Evolutionary conservation across 2,888 invertebrate genomes (phyloP).

Genomic region (Cyrtodaria siliqua): DNA sequence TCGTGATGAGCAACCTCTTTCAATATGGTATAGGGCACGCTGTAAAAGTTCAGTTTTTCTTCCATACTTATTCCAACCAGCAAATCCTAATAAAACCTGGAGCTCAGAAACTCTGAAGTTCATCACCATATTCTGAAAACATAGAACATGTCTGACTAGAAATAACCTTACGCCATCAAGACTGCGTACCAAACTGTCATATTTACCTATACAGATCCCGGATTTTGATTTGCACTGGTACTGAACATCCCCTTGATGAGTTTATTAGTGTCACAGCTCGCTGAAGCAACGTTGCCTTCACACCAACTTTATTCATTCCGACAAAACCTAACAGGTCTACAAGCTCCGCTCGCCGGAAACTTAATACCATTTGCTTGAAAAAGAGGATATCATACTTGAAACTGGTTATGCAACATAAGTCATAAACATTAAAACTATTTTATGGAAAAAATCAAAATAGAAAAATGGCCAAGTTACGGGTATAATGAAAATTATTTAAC

Average conservation of each 20-base stretch:
- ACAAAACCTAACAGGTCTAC: conserved; percentile 93
- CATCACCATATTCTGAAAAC: conserved; percentile 87
- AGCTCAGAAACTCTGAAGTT: conserved; percentile 94
- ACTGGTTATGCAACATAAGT: no score
- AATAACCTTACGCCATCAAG: neutral
- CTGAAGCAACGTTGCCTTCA: conserved; percentile 92
- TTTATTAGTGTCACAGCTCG: conserved; percentile 90
- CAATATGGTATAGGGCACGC: conserved; percentile 91
- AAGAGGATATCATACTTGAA: neutral
- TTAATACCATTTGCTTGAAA: conserved; percentile 88
- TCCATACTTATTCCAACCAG: conserved; percentile 92
- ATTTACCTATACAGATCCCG: conserved; percentile 89
- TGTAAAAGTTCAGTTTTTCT: conserved; percentile 93
- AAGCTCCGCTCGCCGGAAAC: conserved; percentile 94
- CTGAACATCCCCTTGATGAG: conserved; percentile 87
- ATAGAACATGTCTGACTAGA: conserved; percentile 21
- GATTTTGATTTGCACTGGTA: conserved; percentile 89
- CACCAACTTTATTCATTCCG: conserved; percentile 92
- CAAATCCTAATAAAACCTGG: conserved; percentile 93
- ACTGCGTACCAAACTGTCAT: conserved; percentile 5
- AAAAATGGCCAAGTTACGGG: no score
- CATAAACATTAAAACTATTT: no score
- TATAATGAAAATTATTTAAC: no score
- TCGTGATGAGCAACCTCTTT: conserved; percentile 88
- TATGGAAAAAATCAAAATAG: neutral